A percentile compares a stretch with the other conserved stretches of the same genome.
phyloP scores from a whole-genome alignment of 2,113 vertebrate genomes.

The Haemorhous mexicanus region DNA sequence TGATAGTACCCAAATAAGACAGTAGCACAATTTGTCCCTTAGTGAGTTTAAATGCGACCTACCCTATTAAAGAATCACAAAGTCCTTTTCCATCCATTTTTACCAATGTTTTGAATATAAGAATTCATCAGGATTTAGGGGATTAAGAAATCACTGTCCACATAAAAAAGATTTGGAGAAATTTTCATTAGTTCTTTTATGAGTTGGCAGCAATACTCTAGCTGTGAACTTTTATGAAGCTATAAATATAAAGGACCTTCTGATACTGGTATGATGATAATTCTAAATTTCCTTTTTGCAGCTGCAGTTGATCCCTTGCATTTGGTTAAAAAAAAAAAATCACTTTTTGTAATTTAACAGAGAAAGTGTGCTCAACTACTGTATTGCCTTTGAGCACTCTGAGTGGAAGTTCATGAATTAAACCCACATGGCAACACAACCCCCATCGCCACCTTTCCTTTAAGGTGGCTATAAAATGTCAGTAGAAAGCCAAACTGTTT shows the following conservation, averaged over 20 bases:
- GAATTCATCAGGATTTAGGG: constrained; percentile 71
- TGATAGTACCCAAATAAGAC: neutral
- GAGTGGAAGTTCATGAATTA: constrained; percentile 74
- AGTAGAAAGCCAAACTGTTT: constrained; percentile 74
- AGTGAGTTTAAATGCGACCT: constrained; percentile 20
- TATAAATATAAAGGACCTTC: constrained; percentile 80
- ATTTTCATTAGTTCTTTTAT: constrained; percentile 79
- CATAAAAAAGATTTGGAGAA: constrained; percentile 65
- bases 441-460: constrained; percentile 67
- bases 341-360: constrained; percentile 65
- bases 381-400: constrained; percentile 68
- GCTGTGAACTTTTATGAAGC: constrained; percentile 80
- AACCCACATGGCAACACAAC: constrained; percentile 75
- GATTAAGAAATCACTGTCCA: constrained; percentile 73
- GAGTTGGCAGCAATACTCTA: constrained; percentile 73
- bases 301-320: constrained; percentile 74
- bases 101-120: constrained; percentile 67
- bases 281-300: constrained; percentile 83
- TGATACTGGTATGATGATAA: constrained; percentile 79
- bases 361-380: constrained; percentile 74
- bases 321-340: constrained; percentile 58
- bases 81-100: constrained; percentile 23
- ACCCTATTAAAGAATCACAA: constrained; percentile 30
- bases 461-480: constrained; percentile 75
- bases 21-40: neutral